Conservation (phyloP, 2,797 vertebrate species). For the Sciaenops ocellatus region DNA sequence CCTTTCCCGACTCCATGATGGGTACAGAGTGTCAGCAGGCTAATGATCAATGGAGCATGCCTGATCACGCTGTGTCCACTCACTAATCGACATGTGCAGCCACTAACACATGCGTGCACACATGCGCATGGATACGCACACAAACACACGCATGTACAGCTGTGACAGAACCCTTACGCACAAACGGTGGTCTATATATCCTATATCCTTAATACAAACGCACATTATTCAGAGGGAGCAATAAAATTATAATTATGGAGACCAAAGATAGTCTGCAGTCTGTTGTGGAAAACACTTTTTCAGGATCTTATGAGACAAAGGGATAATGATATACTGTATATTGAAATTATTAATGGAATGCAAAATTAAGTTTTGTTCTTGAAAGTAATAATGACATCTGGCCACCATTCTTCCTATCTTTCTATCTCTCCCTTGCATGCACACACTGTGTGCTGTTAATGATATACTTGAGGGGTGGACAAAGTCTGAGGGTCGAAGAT, state of each 20-base stretch:
- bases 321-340: not conserved
- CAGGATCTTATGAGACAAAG: not conserved
- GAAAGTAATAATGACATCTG: not conserved
- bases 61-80: conserved; percentile 77
- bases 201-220: not conserved
- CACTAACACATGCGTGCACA: conserved; percentile 11
- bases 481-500: conserved; percentile 82
- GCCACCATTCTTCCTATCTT: not conserved
- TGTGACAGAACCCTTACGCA: not conserved
- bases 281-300: not conserved
- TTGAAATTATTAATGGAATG: not conserved
- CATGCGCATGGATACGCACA: not conserved
- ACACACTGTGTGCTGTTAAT: conserved; percentile 72
- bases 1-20: conserved; percentile 77
- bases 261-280: not conserved
- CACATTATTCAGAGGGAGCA: not conserved
- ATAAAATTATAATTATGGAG: not conserved
- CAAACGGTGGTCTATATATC: not conserved
- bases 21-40: conserved; percentile 60
- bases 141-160: not conserved
- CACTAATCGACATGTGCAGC: conserved; percentile 28
- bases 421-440: not conserved
- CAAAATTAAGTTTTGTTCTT: not conserved
- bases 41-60: conserved; percentile 75
- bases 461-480: conserved; percentile 74